These are phyloP conservation scores for Pitta sordida DNA, from an alignment of 2,113 vertebrate species.

Conservation along the genomic window DNA sequence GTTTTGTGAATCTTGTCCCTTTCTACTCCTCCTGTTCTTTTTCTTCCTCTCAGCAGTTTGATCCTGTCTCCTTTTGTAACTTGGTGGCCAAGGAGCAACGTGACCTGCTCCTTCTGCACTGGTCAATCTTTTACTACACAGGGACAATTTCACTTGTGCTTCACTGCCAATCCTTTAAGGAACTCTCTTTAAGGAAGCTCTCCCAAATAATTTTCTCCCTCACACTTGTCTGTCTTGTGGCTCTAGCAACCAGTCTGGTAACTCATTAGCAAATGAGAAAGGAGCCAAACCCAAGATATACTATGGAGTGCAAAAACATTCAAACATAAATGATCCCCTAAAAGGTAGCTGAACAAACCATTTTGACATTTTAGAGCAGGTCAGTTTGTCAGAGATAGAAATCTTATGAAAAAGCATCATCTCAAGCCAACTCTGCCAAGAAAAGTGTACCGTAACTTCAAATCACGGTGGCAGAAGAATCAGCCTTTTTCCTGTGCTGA, in stretches of 20 bases:
- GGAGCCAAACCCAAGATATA: background rate
- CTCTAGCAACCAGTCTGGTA: background rate
- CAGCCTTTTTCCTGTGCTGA: background rate
- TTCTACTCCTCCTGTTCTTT: background rate
- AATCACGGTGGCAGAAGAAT: background rate
- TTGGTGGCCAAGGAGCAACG: background rate
- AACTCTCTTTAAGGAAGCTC: background rate
- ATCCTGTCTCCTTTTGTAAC: background rate
- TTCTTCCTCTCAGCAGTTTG: background rate
- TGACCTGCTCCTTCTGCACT: background rate
- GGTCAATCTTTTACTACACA: background rate
- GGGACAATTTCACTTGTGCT: background rate
- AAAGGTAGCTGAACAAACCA: background rate
- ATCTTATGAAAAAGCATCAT: background rate
- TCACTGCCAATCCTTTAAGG: background rate
- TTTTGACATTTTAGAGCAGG: background rate
- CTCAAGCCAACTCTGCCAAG: background rate
- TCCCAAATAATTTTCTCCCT: background rate
- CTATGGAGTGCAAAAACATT: background rate
- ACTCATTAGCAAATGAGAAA: background rate
- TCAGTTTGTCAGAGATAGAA: background rate
- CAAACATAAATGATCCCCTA: background rate
- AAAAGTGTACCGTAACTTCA: background rate
- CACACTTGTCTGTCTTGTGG: background rate
- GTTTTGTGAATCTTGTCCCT: background rate